Conservation (phyloP, 2,113 vertebrate species). For the Syrrhaptes paradoxus region DNA sequence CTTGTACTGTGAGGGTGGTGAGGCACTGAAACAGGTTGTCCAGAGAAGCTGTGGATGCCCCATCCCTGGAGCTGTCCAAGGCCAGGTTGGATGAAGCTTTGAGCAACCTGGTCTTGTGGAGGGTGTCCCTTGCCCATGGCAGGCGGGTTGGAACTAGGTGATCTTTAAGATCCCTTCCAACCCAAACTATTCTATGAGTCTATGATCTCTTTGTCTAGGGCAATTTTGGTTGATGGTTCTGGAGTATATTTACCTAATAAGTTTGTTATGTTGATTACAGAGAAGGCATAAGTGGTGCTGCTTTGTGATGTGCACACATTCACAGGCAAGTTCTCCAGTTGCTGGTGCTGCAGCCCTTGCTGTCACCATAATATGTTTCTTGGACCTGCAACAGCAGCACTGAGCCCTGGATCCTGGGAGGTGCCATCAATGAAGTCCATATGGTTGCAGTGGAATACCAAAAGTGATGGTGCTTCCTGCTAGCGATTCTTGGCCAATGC, state of each 20-base stretch:
- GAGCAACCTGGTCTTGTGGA: too few relatives aligned
- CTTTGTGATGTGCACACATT: background rate
- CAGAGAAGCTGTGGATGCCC: too few relatives aligned
- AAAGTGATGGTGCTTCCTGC: background rate
- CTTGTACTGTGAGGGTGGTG: too few relatives aligned
- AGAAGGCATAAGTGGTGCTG: background rate
- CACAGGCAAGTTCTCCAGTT: background rate
- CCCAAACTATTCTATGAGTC: too few relatives aligned
- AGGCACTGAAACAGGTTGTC: too few relatives aligned
- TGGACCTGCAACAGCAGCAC: background rate
- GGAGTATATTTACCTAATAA: background rate
- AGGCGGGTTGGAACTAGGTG: too few relatives aligned
- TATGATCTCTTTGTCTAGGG: background rate
- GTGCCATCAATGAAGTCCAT: rapidly evolving
- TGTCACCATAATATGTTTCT: background rate
- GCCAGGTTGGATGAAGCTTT: too few relatives aligned
- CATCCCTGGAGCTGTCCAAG: too few relatives aligned
- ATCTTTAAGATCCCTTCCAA: too few relatives aligned
- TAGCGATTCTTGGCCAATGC: background rate
- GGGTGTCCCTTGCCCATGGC: too few relatives aligned
- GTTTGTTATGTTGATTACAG: background rate
- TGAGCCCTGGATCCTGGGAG: background rate
- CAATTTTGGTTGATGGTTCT: background rate
- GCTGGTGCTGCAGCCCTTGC: background rate
- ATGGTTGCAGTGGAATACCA: background rate